These are phyloP conservation scores for Casuarius casuarius DNA, from an alignment of 2,113 vertebrate genomes.

Conservation along the genomic window DNA sequence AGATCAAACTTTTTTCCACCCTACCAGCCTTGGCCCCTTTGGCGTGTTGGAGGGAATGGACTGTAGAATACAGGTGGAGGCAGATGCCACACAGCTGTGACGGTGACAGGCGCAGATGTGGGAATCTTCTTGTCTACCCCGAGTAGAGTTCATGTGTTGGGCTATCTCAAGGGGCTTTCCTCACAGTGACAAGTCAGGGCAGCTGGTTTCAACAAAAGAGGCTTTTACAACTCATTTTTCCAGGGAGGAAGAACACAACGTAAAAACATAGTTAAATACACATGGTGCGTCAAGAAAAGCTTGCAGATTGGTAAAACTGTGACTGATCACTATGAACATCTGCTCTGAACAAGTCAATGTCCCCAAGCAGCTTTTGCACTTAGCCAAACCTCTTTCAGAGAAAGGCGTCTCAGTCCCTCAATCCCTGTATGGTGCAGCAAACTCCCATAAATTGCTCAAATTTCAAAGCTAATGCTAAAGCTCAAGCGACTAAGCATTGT, in stretches of 20 bases:
- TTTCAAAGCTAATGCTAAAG: background rate
- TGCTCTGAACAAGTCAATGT: background rate
- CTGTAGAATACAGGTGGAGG: background rate
- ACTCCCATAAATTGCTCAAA: background rate
- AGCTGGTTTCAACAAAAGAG: slow-evolving; percentile 5
- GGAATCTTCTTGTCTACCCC: background rate
- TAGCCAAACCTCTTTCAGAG: background rate
- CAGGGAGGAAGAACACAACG: background rate
- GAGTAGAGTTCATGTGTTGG: background rate
- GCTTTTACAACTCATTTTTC: slow-evolving; percentile 23
- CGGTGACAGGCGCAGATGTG: background rate
- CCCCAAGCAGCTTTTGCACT: background rate
- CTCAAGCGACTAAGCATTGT: background rate
- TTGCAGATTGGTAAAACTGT: background rate
- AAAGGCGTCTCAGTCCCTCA: accelerated
- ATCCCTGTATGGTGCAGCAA: background rate
- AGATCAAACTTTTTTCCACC: background rate
- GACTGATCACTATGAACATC: background rate
- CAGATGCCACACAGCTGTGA: background rate
- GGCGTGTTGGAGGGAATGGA: background rate
- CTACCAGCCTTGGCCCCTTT: accelerated
- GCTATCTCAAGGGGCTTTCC: background rate
- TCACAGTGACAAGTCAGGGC: accelerated
- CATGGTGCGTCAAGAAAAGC: background rate
- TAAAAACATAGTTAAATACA: background rate